These are phyloP conservation scores for Nomada ruficornis DNA, from an alignment of 2,888 invertebrate genomes.

Conservation along the genomic window DNA sequence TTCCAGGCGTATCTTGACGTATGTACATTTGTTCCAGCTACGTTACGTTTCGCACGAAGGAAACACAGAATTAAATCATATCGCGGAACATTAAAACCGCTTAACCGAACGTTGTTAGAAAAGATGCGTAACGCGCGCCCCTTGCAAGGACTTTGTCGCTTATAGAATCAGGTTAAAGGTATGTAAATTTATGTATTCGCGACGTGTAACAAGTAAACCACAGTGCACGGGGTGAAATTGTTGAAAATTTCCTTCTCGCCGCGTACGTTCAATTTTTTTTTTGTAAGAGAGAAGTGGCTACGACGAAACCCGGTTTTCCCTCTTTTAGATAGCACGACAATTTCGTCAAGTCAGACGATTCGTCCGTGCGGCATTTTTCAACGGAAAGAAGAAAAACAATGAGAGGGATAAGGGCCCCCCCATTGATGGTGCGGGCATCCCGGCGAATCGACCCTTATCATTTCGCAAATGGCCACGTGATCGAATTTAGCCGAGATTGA, in stretches of 20 bases:
- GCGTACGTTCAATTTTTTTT: background rate
- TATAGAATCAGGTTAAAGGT: constrained; percentile 32
- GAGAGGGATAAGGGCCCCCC: constrained; percentile 38
- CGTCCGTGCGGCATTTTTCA: constrained; percentile 33
- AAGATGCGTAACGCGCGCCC: constrained; percentile 9
- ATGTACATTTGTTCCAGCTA: no score
- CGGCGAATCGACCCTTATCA: constrained; percentile 69
- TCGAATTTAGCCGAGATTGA: constrained; percentile 72
- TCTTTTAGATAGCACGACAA: constrained; percentile 26
- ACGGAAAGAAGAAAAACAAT: background rate
- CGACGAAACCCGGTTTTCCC: background rate
- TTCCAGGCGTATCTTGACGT: background rate
- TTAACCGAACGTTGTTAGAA: constrained; percentile 2
- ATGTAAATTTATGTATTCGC: constrained; percentile 47
- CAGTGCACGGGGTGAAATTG: background rate
- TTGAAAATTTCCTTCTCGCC: constrained; percentile 18
- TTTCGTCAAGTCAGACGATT: constrained; percentile 48
- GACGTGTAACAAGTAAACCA: constrained; percentile 27
- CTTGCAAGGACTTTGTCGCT: background rate
- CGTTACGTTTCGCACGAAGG: background rate
- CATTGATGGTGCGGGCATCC: constrained; percentile 36
- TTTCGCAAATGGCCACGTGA: constrained; percentile 69
- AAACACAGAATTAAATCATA: background rate
- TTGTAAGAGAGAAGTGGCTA: no score
- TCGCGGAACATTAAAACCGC: background rate